Evolutionary conservation across 2,888 invertebrate species (phyloP), one percentile per base, ranked within the genome.

Genomic region (Megamerina dolium): DNA sequence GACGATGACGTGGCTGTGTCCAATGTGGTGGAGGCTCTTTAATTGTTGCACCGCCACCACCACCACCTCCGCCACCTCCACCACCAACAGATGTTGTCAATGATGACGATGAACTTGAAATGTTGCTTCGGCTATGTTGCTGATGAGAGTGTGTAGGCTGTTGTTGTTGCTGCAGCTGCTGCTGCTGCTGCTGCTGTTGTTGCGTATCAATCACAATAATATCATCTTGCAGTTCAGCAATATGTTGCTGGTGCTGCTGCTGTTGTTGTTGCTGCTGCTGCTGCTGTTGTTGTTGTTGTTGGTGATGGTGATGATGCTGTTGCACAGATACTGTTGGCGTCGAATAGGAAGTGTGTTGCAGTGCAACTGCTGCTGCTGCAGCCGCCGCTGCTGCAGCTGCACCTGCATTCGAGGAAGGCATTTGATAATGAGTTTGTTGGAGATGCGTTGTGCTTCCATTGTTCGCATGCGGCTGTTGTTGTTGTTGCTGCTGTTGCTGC

Each of bases 331-430:
- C 50, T 12, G 61, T 51, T 26, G 62, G 55, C 27, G 60, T 53
- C n/a, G 58, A 42, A 58, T 66, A 68, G 55, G 63, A 58, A 53
- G 61, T 49, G 51, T 66, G 69, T 46, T 59, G 59, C 35, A 67
- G 58, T 46, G 61, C 51, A 37, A 44, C 52, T 41, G 52, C 49
- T 17, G 53, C 53, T 35, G 40, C 53, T 37, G 41, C n/a, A n/a
- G n/a, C n/a, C n/a, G n/a, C n/a, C n/a, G n/a, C n/a, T n/a, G n/a
- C n/a, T n/a, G n/a, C n/a, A n/a, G n/a, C 51, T 45, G 53, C 50
- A 32, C 55, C 55, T 36, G 51, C 46, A 34, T 53, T 62, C 5
- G 66, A 57, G 59, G 67, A 65, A 63, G 68, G 59, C 60, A 68
- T 60, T 61, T 59, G 58, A 55, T 65, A 67, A 54, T 61, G 68